Evolutionary conservation across 1,140 invertebrate species (phyloP), one percentile per base, ranked within the genome.

Genomic region (Argopecten irradians): DNA sequence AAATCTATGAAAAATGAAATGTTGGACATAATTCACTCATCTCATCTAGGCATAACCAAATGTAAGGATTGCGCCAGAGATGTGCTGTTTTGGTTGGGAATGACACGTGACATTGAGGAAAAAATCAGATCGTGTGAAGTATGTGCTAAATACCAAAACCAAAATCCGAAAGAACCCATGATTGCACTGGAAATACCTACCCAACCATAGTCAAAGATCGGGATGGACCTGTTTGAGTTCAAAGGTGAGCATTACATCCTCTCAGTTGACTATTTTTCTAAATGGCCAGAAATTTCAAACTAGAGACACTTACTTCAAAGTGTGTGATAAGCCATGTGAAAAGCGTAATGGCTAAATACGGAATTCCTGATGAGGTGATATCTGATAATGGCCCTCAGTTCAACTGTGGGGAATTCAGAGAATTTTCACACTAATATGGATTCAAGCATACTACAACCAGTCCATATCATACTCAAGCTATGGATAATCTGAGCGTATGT

Each of bases 381-480:
- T 93, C 94, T 5, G 96, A 96, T 91, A 96, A 95, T 91, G 95
- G 94, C 33, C 93, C 95, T 16, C 93, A 95, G 85, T 96, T 95
- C 88, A 93, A 92, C 14, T 94, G 93, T n/a, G 82, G 87, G 85
- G 92, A 95, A 89, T 96, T 96, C 90, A 83, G 87, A 88, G 85
- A 91, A 11, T 96, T 96, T 93, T 87, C 93, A 83, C 92, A 85
- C 88, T 84, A 95, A 84, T 96, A 95, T 94, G 92, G 93, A 14
- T 94, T 96, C 89, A 35, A 92, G 35, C 94, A 95, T 46, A 83
- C 92, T 0, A 87, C 86, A 1, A 90, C 89, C 1, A 91, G 93
- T 32, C 89, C 93, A 14, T 92, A 93, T 32, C 93, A 94, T 87
- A 92, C 93, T 5, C 93, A 94, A 89, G 89, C 90, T 32, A 95